A percentile compares a stretch with the other conserved stretches of the same genome.
Evolutionary conservation across 92 coral and sea anemone genomes (phyloP).

Genomic region (Porites evermanni): DNA sequence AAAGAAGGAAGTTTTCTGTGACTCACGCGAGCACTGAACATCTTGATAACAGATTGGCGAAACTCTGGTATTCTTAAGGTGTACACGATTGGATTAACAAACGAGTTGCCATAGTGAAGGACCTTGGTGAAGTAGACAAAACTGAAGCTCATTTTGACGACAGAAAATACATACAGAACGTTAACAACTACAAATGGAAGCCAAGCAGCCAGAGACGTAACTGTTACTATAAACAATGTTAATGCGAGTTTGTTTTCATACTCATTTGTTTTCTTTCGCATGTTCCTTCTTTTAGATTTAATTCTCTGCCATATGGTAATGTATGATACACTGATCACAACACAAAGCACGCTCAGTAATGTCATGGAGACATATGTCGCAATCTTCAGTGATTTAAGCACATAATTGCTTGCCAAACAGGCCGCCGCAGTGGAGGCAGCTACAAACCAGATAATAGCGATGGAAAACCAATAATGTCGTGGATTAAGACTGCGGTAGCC

Average conservation of each 20-base stretch:
- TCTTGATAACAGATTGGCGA: conserved; percentile 32
- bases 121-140: conserved; percentile 48
- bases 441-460: conserved; percentile 46
- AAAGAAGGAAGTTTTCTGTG: neutral
- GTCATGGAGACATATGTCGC: conserved; percentile 34
- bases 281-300: conserved; percentile 35
- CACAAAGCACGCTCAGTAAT: conserved; percentile 41
- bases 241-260: conserved; percentile 55
- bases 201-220: conserved; percentile 56
- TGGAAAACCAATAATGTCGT: conserved; percentile 37
- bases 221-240: conserved; percentile 53
- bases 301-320: conserved; percentile 37
- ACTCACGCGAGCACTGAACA: conserved; percentile 25
- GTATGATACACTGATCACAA: conserved; percentile 47
- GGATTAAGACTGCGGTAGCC: conserved; percentile 38
- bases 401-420: conserved; percentile 25
- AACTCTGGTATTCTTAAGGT: conserved; percentile 63
- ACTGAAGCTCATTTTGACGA: conserved; percentile 22
- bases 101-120: conserved; percentile 64
- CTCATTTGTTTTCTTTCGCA: conserved; percentile 38
- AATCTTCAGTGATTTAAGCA: conserved; percentile 34
- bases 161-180: conserved; percentile 48
- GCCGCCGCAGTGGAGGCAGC: conserved; percentile 20
- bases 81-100: conserved; percentile 61
- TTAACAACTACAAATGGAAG: conserved; percentile 61